Evolutionary conservation across 2,797 vertebrate genomes (phyloP).

Genomic region (Pampus argenteus): DNA sequence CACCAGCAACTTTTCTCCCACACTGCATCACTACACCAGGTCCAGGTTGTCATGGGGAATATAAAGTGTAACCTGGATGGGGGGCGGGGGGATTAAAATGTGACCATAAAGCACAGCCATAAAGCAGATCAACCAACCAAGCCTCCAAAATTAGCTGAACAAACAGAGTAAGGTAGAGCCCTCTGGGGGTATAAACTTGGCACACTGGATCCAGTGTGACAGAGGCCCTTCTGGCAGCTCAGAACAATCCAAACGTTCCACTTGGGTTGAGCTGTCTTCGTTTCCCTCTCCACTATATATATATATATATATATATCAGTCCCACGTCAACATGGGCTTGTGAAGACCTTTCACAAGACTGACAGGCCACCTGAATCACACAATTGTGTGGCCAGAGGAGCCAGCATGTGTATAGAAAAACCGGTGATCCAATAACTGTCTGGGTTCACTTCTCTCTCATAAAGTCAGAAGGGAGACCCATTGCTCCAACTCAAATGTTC

Average conservation of each 20-base stretch:
- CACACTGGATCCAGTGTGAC: slow-evolving; percentile 76
- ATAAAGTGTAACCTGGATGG: slow-evolving; percentile 49
- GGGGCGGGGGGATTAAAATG: slow-evolving; percentile 63
- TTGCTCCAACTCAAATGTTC: slow-evolving; percentile 55
- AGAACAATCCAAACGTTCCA: slow-evolving; percentile 80
- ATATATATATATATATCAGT: slow-evolving; percentile 78
- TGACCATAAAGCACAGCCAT: slow-evolving; percentile 64
- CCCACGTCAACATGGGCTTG: slow-evolving; percentile 72
- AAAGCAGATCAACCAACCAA: slow-evolving; percentile 70
- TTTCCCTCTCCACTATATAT: slow-evolving; percentile 74
- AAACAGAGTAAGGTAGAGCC: slow-evolving; percentile 76
- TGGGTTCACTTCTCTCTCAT: slow-evolving; percentile 82
- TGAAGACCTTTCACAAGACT: slow-evolving; percentile 78
- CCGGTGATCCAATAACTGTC: slow-evolving; percentile 81
- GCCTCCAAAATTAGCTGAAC: slow-evolving; percentile 79
- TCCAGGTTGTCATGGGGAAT: slow-evolving; percentile 35
- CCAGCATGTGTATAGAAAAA: slow-evolving; percentile 79
- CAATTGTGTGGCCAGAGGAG: slow-evolving; percentile 77
- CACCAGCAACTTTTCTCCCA: slow-evolving; percentile 4
- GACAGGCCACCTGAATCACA: slow-evolving; percentile 82
- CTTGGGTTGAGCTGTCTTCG: slow-evolving; percentile 78
- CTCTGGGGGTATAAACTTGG: slow-evolving; percentile 70
- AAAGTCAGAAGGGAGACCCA: slow-evolving; percentile 73
- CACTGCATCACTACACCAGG: background rate
- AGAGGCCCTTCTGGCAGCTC: slow-evolving; percentile 68